Percentiles rank a stretch among this genome's conserved stretches.
Evolutionary conservation across 2,113 vertebrate species (phyloP).

Genomic region (Rhinolophus ferrumequinum): DNA sequence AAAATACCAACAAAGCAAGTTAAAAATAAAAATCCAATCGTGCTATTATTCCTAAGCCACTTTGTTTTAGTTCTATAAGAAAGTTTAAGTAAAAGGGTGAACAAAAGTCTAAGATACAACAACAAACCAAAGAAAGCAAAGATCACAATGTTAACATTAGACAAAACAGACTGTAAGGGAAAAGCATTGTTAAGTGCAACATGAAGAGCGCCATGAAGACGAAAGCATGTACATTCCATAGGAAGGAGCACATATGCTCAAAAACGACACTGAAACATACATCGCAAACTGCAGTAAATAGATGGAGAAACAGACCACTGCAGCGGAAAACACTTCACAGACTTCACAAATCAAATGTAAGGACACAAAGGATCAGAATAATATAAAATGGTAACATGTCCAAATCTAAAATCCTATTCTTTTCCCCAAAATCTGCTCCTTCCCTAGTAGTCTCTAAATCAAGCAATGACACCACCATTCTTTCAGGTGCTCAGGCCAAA

Average conservation of each 20-base stretch:
- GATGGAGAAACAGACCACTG: not conserved
- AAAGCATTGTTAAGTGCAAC: not conserved
- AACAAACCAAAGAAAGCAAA: not conserved
- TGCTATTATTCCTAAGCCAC: not conserved
- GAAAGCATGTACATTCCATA: not conserved
- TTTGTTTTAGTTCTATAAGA: not conserved
- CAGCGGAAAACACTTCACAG: not conserved
- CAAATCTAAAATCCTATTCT: not conserved
- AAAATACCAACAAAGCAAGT: not conserved
- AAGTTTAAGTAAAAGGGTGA: not conserved
- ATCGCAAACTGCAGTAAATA: not conserved
- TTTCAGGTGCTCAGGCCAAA: not conserved
- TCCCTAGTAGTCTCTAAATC: not conserved
- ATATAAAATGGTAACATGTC: not conserved
- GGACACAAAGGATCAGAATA: not conserved
- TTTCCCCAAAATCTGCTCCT: not conserved
- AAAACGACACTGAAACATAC: not conserved
- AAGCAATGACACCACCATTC: not conserved
- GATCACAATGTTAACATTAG: not conserved
- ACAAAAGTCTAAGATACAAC: not conserved
- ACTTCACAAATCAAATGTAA: not conserved
- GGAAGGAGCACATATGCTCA: not conserved
- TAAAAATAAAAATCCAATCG: conserved; percentile 23
- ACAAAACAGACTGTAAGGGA: not conserved
- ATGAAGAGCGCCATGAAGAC: not conserved